Evolutionary conservation across 1,140 invertebrate species (phyloP), one percentile per base, ranked within the genome.

Genomic region (Drosophila sucinea): DNA sequence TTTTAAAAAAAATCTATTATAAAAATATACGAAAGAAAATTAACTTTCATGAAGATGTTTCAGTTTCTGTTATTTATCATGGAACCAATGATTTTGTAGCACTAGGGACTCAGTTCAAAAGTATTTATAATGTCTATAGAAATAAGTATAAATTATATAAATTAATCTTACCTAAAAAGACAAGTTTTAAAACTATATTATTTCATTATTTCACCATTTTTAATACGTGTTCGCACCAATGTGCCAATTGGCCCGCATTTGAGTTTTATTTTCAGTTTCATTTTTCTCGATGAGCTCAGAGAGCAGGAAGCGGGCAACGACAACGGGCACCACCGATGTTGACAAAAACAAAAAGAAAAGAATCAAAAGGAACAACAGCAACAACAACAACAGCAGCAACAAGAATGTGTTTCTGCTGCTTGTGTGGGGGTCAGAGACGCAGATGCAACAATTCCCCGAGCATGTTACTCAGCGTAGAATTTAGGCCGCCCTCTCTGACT

Each of bases 181-280:
- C 17, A 17, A 17, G 17, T 17, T 17, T 17, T 17, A 17, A 17
- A 17, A 17, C 17, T 17, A 17, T 17, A 17, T 1, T 3, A 0
- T 40, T 44, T 17, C 17, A 23, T 27, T 51, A 27, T 2, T 7
- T 51, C 27, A 0, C 10, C 0, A 2, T 27, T 51, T 27, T 51
- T 3, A 56, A 23, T 55, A 32, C 3, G 38, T 40, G 4, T 51
- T 27, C 17, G 8, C 7, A 27, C 25, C 44, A 51, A 25, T 51
- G 44, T 51, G 3, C 44, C 44, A 51, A 27, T 27, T 51, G 44
- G 44, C 44, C 44, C 44, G 44, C 44, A 51, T 51, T 51, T 51
- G 23, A 25, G 44, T 27, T 51, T 51, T 51, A 51, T 51, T 51
- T 51, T 51, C 44, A 51, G 44, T 51, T 51, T 51, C 44, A 51